These are phyloP conservation scores for Maniola hyperantus DNA, from an alignment of 2,888 invertebrate genomes.

Conservation along the genomic window DNA sequence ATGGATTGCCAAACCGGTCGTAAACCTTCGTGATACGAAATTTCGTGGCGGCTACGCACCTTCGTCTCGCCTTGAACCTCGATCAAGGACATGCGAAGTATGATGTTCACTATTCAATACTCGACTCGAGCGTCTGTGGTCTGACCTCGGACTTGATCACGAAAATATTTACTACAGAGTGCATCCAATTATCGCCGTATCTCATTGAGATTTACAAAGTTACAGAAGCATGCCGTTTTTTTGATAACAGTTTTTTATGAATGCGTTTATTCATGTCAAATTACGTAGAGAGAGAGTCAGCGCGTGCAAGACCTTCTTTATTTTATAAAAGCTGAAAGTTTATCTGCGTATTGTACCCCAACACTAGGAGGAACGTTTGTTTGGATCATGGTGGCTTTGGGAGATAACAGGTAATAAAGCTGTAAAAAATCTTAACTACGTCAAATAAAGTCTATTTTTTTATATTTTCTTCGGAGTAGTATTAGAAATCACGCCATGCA, in stretches of 20 bases:
- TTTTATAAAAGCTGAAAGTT: too few relatives aligned
- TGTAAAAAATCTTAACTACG: too few relatives aligned
- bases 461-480: too few relatives aligned
- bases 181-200: slow-evolving; percentile 18
- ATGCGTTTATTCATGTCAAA: slow-evolving; percentile 21
- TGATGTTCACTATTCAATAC: slow-evolving; percentile 40
- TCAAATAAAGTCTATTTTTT: too few relatives aligned
- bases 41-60: slow-evolving; percentile 48
- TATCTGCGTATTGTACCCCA: too few relatives aligned
- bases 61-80: slow-evolving; percentile 51
- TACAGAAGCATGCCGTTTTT: not conserved
- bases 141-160: slow-evolving; percentile 35
- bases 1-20: slow-evolving; percentile 59
- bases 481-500: too few relatives aligned
- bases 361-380: too few relatives aligned
- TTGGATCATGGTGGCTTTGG: too few relatives aligned
- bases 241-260: slow-evolving; percentile 23
- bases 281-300: too few relatives aligned
- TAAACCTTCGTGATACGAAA: slow-evolving; percentile 55
- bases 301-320: too few relatives aligned
- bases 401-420: too few relatives aligned
- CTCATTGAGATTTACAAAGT: slow-evolving; percentile 16
- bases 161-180: slow-evolving; percentile 34
- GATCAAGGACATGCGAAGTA: slow-evolving; percentile 49
- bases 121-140: slow-evolving; percentile 29